phyloP scores from a whole-genome alignment of 2,113 vertebrate genomes.

The Grallaria varia region DNA sequence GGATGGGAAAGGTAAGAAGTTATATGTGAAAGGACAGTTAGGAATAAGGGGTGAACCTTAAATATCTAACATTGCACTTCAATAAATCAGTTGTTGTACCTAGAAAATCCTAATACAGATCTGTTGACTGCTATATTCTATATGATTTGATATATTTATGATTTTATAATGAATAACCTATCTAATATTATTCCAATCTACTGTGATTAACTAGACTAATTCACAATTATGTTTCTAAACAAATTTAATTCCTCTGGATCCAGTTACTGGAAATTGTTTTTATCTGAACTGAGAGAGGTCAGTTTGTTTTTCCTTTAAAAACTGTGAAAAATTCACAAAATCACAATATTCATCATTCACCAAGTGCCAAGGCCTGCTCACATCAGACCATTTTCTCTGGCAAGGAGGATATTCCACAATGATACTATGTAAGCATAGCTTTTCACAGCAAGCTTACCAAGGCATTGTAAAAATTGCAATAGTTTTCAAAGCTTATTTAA shows the following conservation, averaged over 20 bases:
- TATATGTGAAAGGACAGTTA: not conserved
- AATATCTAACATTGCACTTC: not conserved
- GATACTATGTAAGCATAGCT: not conserved
- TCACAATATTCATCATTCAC: not conserved
- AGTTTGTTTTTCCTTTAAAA: not conserved
- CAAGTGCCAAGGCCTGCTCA: not conserved
- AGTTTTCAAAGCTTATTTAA: constrained; percentile 10
- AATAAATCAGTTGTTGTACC: not conserved
- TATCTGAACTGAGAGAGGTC: not conserved
- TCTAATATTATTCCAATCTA: not conserved
- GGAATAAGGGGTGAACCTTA: not conserved
- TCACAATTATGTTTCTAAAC: not conserved
- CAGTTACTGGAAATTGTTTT: not conserved
- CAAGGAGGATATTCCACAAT: not conserved
- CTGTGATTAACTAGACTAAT: not conserved
- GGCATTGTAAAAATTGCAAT: not conserved
- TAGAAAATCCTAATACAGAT: not conserved
- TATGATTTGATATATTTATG: not conserved
- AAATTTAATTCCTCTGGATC: not conserved
- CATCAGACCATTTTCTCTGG: not conserved
- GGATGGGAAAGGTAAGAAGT: not conserved
- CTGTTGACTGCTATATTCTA: not conserved
- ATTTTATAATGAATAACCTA: not conserved
- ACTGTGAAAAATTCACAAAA: not conserved
- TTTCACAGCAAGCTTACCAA: not conserved